Base-by-base conservation (phyloP, 2,113 vertebrate genomes). In the Solea solea region DNA sequence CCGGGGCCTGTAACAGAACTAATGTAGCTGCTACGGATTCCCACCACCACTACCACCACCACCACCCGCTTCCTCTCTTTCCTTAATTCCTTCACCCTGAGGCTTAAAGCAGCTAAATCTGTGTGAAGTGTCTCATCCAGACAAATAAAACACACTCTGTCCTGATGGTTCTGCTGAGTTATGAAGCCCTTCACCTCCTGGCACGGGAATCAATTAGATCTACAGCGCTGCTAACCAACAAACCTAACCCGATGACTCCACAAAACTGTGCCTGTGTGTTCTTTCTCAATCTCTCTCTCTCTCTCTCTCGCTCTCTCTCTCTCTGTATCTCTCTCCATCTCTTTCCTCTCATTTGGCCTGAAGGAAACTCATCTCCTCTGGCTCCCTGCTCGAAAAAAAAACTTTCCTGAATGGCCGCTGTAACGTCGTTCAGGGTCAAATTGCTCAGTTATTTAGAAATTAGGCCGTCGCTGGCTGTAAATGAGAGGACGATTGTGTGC, bases 11-110 rank as follows among this genome's bases (percentile, higher is more conserved):
- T 70, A 63, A 84, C 12, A 0, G 61, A 76, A 72, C 82, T 86
- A 88, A 87, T 79, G 73, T 76, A 60, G 82, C 89, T 56, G 80
- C 83, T 48, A 60, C 27, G 11, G 71, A 72, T 54, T 25, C 3
- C n/a, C 7, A 45, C 75, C 60, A 72, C 63, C 58, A 70, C 46
- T 54, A 11, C n/a, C 7, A 45, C 75, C 60, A 72, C 63, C 58
- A 70, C 46, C 58, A 11, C 40, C 39, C 52, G 41, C 50, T 69
- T 42, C 51, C 67, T 54, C 54, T 56, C 58, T 64, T 40, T 15
- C 40, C 69, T 67, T 73, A 49, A 74, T 68, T 77, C 63, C 70
- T 57, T 55, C 73, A 34, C 54, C 56, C 16, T 8, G 60, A 63
- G 69, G 54, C 56, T 74, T 78, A 76, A 71, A 73, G 61, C 44